Base-by-base conservation (phyloP, 2,113 vertebrate genomes). In the Alexandromys fortis region DNA sequence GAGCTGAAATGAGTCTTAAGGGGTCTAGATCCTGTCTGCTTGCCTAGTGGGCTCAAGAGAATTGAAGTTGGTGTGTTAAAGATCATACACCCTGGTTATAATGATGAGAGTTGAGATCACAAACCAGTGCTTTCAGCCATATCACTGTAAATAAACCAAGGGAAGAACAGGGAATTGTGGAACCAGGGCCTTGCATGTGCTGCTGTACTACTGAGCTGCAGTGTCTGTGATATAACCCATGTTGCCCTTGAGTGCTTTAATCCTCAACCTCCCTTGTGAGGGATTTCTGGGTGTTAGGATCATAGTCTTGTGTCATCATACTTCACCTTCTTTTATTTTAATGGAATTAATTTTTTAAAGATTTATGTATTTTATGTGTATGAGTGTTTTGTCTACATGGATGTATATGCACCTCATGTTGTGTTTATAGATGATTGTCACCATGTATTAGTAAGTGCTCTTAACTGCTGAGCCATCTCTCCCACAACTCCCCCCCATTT, bases 61-160 rank as follows among this genome's bases (percentile, higher is more conserved):
- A 22, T 95, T 92, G 67, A 52, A 45, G 26, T n/a, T 89, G 86
- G n/a, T 68, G 76, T 91, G 90, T 81, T 90, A 42, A 85, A 87
- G 49, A 12, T 94, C 87, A 75, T 26, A 70, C 4, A 49, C 9
- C 38, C 5, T 91, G 73, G 76, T 33, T 78, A 42, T 30, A n/a
- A 52, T n/a, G 33, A 67, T 85, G 38, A 75, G 77, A 81, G 12
- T 30, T 30, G 26, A 89, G 38, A 55, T 83, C 88, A 81, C 47
- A 78, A 28, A 82, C 6, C 58, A 81, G n/a, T 87, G n/a, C 17
- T 88, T 90, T 26, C 49, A 79, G 1, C 10, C 16, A 83, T 24
- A 42, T 75, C 45, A 61, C 47, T 78, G 61, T 65, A 79, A 63
- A 61, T 86, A 91, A 49, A 58, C 83, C 30, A 67, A 58, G 68